Percentiles rank a stretch among this genome's conserved stretches.
Conservation (phyloP, 2,113 vertebrate species). For the Poecilia latipinna region DNA sequence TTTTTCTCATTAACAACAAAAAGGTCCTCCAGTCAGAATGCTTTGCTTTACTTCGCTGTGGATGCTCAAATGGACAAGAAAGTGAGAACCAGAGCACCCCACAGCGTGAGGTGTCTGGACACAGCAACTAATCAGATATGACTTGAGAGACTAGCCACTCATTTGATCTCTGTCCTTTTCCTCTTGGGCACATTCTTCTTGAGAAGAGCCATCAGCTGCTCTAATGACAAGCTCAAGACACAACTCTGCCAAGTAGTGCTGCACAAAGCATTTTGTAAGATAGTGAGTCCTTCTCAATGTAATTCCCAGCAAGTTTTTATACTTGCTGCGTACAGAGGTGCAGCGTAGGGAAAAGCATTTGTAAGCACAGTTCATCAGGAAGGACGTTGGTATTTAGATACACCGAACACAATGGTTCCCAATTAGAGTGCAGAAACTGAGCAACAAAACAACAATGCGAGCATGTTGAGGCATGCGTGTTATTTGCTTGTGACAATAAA, state of each 20-base stretch:
- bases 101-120: constrained; percentile 43
- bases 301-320: constrained; percentile 23
- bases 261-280: constrained; percentile 39
- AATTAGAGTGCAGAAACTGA: constrained; percentile 44
- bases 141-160: constrained; percentile 51
- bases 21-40: constrained; percentile 29
- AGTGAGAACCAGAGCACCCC: constrained; percentile 14
- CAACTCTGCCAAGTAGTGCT: constrained; percentile 35
- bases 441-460: constrained; percentile 25
- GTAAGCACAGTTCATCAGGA: constrained; percentile 38
- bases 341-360: constrained; percentile 38
- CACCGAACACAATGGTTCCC: constrained; percentile 51
- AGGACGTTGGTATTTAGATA: constrained; percentile 25
- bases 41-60: constrained; percentile 48
- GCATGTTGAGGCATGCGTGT: constrained; percentile 43
- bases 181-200: constrained; percentile 48
- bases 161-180: constrained; percentile 63
- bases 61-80: constrained; percentile 35
- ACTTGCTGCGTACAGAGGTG: constrained; percentile 14
- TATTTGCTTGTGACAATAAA: constrained; percentile 43
- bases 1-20: constrained; percentile 17
- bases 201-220: constrained; percentile 50
- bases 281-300: constrained; percentile 13
- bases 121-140: constrained; percentile 55
- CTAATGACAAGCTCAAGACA: constrained; percentile 56